Evolutionary conservation across 1,140 invertebrate species (phyloP).

Genomic region (Eciton burchellii): DNA sequence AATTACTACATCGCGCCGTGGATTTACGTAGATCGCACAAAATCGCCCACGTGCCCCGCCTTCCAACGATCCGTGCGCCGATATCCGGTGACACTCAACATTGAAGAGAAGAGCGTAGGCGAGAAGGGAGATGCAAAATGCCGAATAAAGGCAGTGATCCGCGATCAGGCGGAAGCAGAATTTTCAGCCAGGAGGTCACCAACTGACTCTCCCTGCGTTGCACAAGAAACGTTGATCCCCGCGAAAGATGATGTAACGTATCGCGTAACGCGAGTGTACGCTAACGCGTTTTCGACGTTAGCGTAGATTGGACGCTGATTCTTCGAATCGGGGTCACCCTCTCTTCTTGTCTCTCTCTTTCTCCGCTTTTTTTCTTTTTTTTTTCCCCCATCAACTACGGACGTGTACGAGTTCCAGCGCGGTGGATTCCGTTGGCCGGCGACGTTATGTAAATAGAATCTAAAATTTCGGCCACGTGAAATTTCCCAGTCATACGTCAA

Average conservation of each 20-base stretch:
- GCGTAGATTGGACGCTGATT: neutral
- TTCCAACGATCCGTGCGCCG: too few relatives aligned
- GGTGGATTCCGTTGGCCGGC: too few relatives aligned
- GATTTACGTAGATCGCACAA: conserved; percentile 36
- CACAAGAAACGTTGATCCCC: neutral
- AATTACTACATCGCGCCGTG: conserved; percentile 13
- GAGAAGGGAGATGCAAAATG: neutral
- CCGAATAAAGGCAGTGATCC: too few relatives aligned
- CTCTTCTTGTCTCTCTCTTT: neutral
- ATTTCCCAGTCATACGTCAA: too few relatives aligned
- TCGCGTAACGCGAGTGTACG: neutral
- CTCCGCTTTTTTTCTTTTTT: neutral
- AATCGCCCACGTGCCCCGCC: conserved; percentile 50
- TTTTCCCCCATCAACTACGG: too few relatives aligned
- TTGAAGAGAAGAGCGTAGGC: conserved; percentile 35
- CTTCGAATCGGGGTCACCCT: neutral
- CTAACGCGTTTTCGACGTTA: too few relatives aligned
- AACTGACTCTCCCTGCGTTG: neutral
- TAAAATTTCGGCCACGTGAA: too few relatives aligned
- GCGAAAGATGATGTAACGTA: neutral
- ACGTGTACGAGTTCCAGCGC: too few relatives aligned
- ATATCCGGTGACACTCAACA: too few relatives aligned
- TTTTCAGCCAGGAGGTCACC: conserved; percentile 9
- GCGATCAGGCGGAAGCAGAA: neutral
- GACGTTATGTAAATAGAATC: too few relatives aligned